A percentile compares a stretch with the other conserved stretches of the same genome.
phyloP scores from a whole-genome alignment of 2,113 vertebrate species.

The Drymodes brunneopygia region DNA sequence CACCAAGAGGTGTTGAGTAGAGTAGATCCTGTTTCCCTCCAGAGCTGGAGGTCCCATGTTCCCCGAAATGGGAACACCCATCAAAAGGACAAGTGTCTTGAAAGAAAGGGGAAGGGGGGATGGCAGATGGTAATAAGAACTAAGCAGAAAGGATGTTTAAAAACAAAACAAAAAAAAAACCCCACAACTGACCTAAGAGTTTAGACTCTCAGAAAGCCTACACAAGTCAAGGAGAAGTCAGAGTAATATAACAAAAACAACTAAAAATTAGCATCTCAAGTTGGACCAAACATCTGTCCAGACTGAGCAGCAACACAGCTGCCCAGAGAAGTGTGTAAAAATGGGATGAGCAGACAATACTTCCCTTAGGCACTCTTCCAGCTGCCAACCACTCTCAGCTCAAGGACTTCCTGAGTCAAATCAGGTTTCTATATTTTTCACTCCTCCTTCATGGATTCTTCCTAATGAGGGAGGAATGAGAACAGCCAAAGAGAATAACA shows the following conservation, averaged over 20 bases:
- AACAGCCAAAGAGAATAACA: neutral
- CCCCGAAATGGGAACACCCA: neutral
- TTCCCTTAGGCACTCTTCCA: slow-evolving; percentile 22
- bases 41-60: neutral
- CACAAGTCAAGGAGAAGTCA: neutral
- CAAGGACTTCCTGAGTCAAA: neutral
- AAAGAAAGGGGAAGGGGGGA: neutral
- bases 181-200: neutral
- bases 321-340: slow-evolving; percentile 1
- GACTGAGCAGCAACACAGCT: neutral
- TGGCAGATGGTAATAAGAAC: neutral
- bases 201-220: neutral
- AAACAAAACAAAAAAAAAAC: neutral
- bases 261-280: neutral
- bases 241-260: neutral
- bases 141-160: neutral
- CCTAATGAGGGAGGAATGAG: neutral
- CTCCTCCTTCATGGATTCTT: neutral
- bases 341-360: neutral
- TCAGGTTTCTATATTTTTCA: neutral
- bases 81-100: neutral
- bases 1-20: neutral
- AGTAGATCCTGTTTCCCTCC: neutral
- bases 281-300: neutral
- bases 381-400: neutral